Percentiles rank a stretch among this genome's conserved stretches.
Conservation (phyloP, 2,113 vertebrate genomes). For the Ophthalmolycus amberensis region DNA sequence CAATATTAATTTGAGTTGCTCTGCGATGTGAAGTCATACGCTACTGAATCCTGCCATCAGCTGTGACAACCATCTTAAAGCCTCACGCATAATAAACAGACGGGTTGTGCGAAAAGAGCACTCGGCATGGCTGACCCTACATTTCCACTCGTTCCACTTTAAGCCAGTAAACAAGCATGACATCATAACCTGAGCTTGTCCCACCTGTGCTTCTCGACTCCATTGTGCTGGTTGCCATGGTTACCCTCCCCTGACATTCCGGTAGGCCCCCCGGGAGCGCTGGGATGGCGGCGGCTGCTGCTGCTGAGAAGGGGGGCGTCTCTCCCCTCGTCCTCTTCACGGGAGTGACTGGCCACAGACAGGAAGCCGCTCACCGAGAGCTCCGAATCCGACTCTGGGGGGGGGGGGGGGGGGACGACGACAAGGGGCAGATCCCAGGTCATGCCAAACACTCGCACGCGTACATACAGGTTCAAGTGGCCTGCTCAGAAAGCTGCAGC, state of each 20-base stretch:
- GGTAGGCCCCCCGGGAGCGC: slow-evolving; percentile 70
- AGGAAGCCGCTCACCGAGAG: slow-evolving; percentile 91
- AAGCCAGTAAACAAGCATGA: slow-evolving; percentile 64
- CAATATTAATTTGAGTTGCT: not conserved
- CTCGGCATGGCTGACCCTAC: not conserved
- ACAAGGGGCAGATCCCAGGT: slow-evolving; percentile 60
- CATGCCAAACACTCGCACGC: slow-evolving; percentile 39
- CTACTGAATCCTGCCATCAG: not conserved
- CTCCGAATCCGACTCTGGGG: slow-evolving; percentile 90
- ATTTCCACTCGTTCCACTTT: slow-evolving; percentile 10
- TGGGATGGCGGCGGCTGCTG: slow-evolving; percentile 77
- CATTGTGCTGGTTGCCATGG: slow-evolving; percentile 89
- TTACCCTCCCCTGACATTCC: slow-evolving; percentile 89
- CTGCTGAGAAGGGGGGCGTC: slow-evolving; percentile 65
- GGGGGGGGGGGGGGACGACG: slow-evolving; percentile 45
- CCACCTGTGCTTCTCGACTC: slow-evolving; percentile 95
- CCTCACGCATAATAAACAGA: not conserved
- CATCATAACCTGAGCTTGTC: slow-evolving; percentile 66
- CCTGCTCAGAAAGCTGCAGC: slow-evolving; percentile 32
- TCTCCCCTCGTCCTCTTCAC: slow-evolving; percentile 83
- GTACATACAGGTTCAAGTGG: slow-evolving; percentile 11
- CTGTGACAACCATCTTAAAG: not conserved
- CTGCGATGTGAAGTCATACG: not conserved
- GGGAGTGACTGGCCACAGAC: slow-evolving; percentile 83
- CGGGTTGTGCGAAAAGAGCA: not conserved